These are phyloP conservation scores for Turritopsis dohrnii DNA, from an alignment of 30 jellyfish, hydroid and myxozoan species.

Conservation along the genomic window DNA sequence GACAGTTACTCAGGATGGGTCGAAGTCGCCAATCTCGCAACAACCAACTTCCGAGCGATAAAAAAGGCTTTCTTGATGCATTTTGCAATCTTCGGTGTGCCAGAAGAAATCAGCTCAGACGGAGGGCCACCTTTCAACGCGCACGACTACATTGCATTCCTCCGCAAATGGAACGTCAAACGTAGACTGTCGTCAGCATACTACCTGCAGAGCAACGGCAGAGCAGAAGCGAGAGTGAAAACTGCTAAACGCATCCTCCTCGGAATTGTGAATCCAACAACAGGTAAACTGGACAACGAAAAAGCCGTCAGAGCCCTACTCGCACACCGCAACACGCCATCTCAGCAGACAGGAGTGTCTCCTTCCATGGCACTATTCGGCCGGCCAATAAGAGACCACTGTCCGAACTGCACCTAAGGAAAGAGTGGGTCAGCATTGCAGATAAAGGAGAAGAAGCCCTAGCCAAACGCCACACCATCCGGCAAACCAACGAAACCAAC, in stretches of 20 bases:
- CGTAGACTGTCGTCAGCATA: no score
- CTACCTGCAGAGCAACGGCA: neutral
- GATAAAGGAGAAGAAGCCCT: no score
- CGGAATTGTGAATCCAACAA: neutral
- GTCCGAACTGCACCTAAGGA: no score
- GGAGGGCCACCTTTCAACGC: no score
- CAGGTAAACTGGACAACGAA: no score
- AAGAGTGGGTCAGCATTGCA: no score
- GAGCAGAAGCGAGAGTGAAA: neutral
- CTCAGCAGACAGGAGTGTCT: neutral
- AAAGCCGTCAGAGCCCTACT: no score
- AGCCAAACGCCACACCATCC: no score
- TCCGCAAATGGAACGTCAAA: no score
- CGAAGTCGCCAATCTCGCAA: conserved; percentile 14
- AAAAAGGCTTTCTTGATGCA: neutral
- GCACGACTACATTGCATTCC: no score
- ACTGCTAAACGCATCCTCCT: neutral
- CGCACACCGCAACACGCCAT: conserved; percentile 8
- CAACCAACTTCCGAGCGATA: neutral
- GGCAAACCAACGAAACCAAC: no score
- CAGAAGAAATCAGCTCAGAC: neutral
- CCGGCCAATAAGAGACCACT: no score
- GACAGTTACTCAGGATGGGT: conserved; percentile 26
- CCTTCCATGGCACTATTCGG: conserved; percentile 19
- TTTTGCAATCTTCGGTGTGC: neutral